Conservation (phyloP, 2,797 vertebrate species). For the Diplodus puntazzo region DNA sequence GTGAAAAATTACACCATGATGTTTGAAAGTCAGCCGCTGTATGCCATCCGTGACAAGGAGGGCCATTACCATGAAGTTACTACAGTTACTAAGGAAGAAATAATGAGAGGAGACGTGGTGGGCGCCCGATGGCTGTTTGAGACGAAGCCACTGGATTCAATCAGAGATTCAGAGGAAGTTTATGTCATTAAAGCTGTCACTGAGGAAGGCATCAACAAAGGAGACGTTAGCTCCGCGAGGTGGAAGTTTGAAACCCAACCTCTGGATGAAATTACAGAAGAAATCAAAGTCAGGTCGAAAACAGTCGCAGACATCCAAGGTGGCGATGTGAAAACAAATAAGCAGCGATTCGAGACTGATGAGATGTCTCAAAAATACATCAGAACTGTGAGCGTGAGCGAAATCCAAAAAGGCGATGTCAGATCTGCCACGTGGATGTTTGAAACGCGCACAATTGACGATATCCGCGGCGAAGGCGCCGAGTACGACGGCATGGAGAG, state of each 20-base stretch:
- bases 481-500: constrained; percentile 89
- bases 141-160: constrained; percentile 93
- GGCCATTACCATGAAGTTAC: constrained; percentile 95
- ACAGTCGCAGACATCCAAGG: constrained; percentile 88
- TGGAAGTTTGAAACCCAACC: constrained; percentile 95
- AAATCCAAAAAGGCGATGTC: constrained; percentile 93
- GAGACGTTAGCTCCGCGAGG: constrained; percentile 90
- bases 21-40: constrained; percentile 94
- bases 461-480: constrained; percentile 86
- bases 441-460: constrained; percentile 91
- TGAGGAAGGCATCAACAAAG: constrained; percentile 92
- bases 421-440: constrained; percentile 95
- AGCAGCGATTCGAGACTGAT: constrained; percentile 89
- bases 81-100: constrained; percentile 94
- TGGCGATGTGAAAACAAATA: constrained; percentile 90
- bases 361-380: constrained; percentile 84
- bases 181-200: constrained; percentile 95
- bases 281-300: constrained; percentile 83
- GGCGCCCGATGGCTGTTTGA: constrained; percentile 95
- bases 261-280: constrained; percentile 91
- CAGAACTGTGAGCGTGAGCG: constrained; percentile 93
- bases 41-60: constrained; percentile 92
- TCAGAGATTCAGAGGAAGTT: constrained; percentile 90
- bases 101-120: constrained; percentile 92
- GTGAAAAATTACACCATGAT: constrained; percentile 95